A percentile compares a stretch with the other conserved stretches of the same genome.
Evolutionary conservation across 2,113 vertebrate species (phyloP).

Genomic region (Strix aluco): DNA sequence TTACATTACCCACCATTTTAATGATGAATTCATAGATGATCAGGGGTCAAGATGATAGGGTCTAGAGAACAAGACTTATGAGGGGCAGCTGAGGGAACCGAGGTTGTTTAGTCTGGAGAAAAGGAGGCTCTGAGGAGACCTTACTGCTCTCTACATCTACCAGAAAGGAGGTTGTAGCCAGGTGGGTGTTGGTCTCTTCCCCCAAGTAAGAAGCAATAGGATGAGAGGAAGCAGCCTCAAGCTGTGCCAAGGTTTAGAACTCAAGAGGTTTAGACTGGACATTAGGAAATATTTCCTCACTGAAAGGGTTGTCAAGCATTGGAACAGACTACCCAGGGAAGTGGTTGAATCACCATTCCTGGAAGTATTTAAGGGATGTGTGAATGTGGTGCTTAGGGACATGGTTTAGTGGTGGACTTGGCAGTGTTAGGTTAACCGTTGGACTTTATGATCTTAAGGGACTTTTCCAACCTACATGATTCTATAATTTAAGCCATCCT

Average conservation of each 20-base stretch:
- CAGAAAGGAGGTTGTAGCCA: not conserved
- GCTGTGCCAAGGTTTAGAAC: too few species aligned
- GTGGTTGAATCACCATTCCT: not conserved
- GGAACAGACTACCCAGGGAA: not conserved
- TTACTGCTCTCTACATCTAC: accelerated
- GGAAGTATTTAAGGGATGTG: accelerated
- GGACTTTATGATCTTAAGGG: not conserved
- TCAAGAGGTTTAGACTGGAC: not conserved
- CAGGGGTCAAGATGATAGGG: not conserved
- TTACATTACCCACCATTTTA: not conserved
- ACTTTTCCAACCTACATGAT: not conserved
- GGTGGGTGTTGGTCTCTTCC: not conserved
- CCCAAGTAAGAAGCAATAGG: not conserved
- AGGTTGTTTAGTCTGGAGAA: not conserved
- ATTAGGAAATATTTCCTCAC: not conserved
- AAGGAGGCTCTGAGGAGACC: not conserved
- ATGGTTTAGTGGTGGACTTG: not conserved
- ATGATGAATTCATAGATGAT: not conserved
- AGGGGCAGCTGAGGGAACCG: not conserved
- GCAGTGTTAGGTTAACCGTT: not conserved
- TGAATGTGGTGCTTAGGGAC: not conserved
- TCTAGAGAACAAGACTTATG: not conserved
- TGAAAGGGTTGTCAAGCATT: not conserved
- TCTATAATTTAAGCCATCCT: not conserved
- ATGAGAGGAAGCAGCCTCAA: accelerated